Conservation (phyloP, 2,797 vertebrate genomes). For the Semaprochilodus insignis region DNA sequence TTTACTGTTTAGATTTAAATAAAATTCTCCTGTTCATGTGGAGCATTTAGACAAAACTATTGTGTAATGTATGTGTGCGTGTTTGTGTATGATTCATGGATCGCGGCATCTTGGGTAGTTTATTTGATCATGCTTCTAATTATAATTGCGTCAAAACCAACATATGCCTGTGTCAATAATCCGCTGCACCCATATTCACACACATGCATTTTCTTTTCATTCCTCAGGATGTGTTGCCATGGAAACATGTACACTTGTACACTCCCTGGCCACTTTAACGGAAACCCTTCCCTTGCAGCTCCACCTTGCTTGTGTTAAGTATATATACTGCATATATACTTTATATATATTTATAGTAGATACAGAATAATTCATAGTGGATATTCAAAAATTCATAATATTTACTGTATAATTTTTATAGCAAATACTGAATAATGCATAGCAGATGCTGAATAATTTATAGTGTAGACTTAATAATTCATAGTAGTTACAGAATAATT, state of each 20-base stretch:
- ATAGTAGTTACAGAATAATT: too few species aligned
- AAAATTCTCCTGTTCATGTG: too few species aligned
- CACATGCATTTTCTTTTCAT: slow-evolving; percentile 3
- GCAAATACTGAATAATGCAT: background rate
- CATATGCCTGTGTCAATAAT: slow-evolving; percentile 28
- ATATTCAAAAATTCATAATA: background rate
- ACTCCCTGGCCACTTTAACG: background rate
- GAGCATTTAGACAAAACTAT: background rate
- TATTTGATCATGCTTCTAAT: slow-evolving; percentile 51
- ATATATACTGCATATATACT: background rate
- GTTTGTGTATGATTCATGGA: slow-evolving; percentile 13
- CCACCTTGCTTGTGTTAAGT: background rate
- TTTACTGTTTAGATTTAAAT: too few species aligned
- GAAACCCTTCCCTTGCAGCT: background rate
- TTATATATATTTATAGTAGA: too few species aligned
- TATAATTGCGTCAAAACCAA: slow-evolving; percentile 13
- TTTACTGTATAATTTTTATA: background rate
- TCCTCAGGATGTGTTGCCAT: slow-evolving; percentile 46
- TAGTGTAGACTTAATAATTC: too few species aligned
- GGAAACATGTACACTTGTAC: slow-evolving; percentile 21
- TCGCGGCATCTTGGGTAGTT: slow-evolving; percentile 12
- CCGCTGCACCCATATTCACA: slow-evolving; percentile 41
- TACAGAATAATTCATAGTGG: background rate
- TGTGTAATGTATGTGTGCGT: background rate
- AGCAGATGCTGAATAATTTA: too few species aligned